phyloP scores from a whole-genome alignment of 2,888 invertebrate species.

The Biston betularia region DNA sequence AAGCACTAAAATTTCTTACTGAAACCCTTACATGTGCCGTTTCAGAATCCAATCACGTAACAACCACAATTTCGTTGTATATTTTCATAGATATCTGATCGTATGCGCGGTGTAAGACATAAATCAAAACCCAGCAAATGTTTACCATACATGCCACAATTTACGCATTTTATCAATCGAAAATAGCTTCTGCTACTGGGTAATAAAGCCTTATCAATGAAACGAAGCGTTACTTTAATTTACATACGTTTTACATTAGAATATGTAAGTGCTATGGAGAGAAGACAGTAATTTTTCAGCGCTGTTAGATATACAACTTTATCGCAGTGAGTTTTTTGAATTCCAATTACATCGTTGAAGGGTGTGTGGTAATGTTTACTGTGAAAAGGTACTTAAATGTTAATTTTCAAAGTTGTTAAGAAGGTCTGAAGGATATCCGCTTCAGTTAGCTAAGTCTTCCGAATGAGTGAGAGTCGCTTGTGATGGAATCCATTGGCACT shows the following conservation, averaged over 20 bases:
- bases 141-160: slow-evolving; percentile 19
- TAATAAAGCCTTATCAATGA: slow-evolving; percentile 6
- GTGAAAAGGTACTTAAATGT: slow-evolving; percentile 7
- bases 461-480: slow-evolving; percentile 16
- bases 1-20: neutral
- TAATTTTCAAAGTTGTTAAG: neutral
- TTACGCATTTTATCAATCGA: neutral
- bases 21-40: neutral
- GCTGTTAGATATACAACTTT: neutral
- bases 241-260: slow-evolving; percentile 34
- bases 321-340: neutral
- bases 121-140: slow-evolving; percentile 28
- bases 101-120: slow-evolving; percentile 8
- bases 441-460: slow-evolving; percentile 17
- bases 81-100: slow-evolving; percentile 20
- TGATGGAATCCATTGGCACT: neutral
- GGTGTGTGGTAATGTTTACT: neutral
- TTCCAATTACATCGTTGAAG: neutral
- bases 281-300: slow-evolving; percentile 12
- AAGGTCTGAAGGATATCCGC: slow-evolving; percentile 16
- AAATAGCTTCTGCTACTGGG: slow-evolving; percentile 9
- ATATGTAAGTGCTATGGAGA: slow-evolving; percentile 20
- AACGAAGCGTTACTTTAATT: slow-evolving; percentile 14
- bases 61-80: slow-evolving; percentile 4
- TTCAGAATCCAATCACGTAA: slow-evolving; percentile 10